Evolutionary conservation across 2,113 vertebrate genomes (phyloP).

Genomic region (Sinocyclocheilus anshuiensis): DNA sequence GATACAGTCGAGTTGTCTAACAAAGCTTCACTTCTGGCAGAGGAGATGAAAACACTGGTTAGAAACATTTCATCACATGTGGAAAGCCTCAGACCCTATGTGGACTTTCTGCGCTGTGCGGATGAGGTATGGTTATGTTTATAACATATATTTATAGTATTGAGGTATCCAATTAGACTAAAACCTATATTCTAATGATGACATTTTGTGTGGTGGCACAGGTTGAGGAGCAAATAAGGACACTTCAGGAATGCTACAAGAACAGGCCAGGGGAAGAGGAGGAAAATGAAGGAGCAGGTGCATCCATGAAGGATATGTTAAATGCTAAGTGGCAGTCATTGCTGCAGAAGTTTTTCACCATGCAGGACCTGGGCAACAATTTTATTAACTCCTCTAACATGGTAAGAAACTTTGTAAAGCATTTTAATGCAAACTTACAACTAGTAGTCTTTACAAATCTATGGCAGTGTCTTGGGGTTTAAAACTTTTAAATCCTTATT

Average conservation of each 20-base stretch:
- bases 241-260: constrained; percentile 74
- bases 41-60: constrained; percentile 76
- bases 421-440: too few relatives aligned
- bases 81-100: constrained; percentile 75
- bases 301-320: constrained; percentile 57
- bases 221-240: constrained; percentile 72
- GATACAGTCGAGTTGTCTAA: constrained; percentile 68
- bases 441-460: background rate
- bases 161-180: background rate
- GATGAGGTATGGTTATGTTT: constrained; percentile 76
- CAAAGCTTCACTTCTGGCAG: constrained; percentile 68
- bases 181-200: background rate
- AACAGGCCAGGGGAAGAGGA: constrained; percentile 59
- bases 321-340: constrained; percentile 76
- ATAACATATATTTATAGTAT: background rate
- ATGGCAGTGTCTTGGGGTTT: background rate
- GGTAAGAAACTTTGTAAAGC: constrained; percentile 69
- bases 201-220: constrained; percentile 50
- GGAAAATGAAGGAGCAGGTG: constrained; percentile 55
- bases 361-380: constrained; percentile 74
- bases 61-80: constrained; percentile 72
- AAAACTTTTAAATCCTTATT: background rate
- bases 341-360: constrained; percentile 78
- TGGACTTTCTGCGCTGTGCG: constrained; percentile 78
- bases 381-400: constrained; percentile 78